phyloP scores from a whole-genome alignment of 2,113 vertebrate genomes.

The Clinocottus analis region DNA sequence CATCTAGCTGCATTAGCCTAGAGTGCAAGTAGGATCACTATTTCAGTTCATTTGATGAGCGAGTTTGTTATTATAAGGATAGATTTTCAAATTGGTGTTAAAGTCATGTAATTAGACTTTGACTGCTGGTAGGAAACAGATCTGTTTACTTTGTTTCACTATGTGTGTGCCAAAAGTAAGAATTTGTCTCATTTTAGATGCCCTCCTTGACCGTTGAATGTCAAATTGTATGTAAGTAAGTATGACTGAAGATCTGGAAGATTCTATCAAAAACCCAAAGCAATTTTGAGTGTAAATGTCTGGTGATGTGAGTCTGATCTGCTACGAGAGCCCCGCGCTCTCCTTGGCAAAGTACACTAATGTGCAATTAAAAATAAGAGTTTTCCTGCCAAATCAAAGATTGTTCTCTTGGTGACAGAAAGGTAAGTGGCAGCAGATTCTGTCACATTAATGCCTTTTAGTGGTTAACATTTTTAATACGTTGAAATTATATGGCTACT shows the following conservation, averaged over 20 bases:
- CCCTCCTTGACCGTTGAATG: neutral
- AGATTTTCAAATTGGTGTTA: neutral
- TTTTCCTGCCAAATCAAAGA: constrained; percentile 1
- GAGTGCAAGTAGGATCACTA: neutral
- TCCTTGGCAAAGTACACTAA: neutral
- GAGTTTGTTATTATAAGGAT: neutral
- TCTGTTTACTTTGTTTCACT: neutral
- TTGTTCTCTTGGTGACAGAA: neutral
- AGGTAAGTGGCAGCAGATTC: neutral
- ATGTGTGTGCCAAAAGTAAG: neutral
- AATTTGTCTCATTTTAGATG: neutral
- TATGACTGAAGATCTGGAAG: too few relatives aligned
- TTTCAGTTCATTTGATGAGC: constrained; percentile 10
- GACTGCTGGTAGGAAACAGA: neutral
- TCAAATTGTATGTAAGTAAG: neutral
- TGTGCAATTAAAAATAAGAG: neutral
- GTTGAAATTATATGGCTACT: neutral
- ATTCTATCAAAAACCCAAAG: too few relatives aligned
- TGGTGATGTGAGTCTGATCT: neutral
- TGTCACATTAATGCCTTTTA: neutral
- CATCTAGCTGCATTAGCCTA: neutral
- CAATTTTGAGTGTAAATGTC: constrained; percentile 20
- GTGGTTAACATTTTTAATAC: neutral
- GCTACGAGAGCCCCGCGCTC: neutral
- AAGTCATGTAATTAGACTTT: neutral